These are phyloP conservation scores for Florisuga fusca DNA, from an alignment of 2,797 vertebrate genomes.

Conservation along the genomic window DNA sequence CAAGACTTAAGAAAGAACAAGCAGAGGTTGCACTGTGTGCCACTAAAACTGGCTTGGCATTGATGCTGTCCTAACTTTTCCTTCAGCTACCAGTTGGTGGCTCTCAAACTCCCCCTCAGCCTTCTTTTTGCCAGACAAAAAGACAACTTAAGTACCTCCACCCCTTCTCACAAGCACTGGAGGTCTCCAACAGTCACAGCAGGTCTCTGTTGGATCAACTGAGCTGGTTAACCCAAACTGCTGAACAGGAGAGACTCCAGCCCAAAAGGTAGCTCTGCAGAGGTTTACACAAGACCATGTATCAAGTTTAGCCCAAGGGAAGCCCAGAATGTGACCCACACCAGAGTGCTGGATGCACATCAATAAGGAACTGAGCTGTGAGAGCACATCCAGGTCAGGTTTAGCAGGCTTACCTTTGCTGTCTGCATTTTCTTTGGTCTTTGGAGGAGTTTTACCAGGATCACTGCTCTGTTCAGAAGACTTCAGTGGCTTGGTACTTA, in stretches of 20 bases:
- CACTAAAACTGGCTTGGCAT: neutral
- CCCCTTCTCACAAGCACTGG: neutral
- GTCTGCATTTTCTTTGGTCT: neutral
- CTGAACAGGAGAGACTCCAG: neutral
- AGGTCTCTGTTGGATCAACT: neutral
- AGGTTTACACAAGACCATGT: neutral
- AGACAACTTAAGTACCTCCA: neutral
- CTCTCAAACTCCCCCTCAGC: neutral
- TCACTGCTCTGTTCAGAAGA: neutral
- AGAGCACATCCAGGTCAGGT: neutral
- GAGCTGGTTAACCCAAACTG: neutral
- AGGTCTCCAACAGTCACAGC: neutral
- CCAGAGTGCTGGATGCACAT: neutral
- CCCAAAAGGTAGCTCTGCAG: neutral
- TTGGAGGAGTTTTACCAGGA: neutral
- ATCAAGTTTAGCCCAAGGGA: neutral
- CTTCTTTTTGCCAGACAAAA: neutral
- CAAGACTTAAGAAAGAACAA: neutral
- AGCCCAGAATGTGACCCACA: neutral
- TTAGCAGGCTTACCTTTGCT: constrained; percentile 20
- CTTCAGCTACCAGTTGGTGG: neutral
- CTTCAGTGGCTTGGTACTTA: neutral
- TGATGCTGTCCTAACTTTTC: neutral
- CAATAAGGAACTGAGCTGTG: neutral
- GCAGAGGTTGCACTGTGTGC: neutral